Conservation (phyloP, 2,888 invertebrate species). For the Lithosia quadra region DNA sequence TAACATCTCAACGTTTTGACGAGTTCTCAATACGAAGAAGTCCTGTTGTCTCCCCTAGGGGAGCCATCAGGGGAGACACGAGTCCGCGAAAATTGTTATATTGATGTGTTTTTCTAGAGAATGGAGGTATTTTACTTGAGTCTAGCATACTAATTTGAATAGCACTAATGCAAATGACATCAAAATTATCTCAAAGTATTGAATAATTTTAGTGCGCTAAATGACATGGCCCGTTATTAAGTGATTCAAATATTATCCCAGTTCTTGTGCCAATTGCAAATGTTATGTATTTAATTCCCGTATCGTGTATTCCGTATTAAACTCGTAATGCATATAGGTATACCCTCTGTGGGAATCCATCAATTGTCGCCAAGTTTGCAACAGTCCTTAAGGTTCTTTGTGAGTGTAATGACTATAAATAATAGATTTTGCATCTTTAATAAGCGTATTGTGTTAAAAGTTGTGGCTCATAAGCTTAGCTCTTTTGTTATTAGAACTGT, state of each 20-base stretch:
- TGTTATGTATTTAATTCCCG: too few species aligned
- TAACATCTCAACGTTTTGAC: not conserved
- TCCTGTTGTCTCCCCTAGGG: too few species aligned
- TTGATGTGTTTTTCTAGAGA: not conserved
- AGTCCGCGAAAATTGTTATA: too few species aligned
- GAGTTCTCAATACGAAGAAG: not conserved
- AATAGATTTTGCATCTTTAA: constrained; percentile 8
- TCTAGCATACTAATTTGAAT: too few species aligned
- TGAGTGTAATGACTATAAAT: not conserved
- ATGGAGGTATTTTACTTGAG: not conserved
- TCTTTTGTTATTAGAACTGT: constrained; percentile 10
- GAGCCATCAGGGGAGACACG: too few species aligned
- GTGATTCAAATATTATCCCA: not conserved
- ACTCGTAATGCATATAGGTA: not conserved
- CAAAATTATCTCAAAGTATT: not conserved
- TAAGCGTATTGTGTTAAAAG: constrained; percentile 4
- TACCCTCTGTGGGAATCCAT: not conserved
- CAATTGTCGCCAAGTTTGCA: not conserved
- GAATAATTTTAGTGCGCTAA: not conserved
- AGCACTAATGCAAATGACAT: not conserved
- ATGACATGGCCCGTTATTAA: too few species aligned
- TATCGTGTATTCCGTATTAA: too few species aligned
- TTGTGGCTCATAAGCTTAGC: not conserved
- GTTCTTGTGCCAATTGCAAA: too few species aligned
- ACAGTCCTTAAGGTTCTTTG: not conserved